These are phyloP conservation scores for Resseliella maxima DNA, from an alignment of 2,888 invertebrate species.

Conservation along the genomic window DNA sequence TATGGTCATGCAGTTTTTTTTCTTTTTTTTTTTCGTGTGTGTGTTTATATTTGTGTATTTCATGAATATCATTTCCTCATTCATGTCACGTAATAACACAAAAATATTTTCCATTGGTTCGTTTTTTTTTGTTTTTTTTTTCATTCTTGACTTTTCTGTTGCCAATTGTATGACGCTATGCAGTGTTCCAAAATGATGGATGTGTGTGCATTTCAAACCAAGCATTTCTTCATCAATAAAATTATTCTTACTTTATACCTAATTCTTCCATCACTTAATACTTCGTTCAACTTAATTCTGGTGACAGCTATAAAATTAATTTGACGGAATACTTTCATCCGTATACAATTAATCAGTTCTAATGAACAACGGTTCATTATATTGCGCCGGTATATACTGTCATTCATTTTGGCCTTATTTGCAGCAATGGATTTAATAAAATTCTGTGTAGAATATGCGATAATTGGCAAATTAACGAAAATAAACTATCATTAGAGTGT, in stretches of 20 bases:
- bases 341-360: conserved; percentile 4
- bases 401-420: not conserved
- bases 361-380: not conserved
- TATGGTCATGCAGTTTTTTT: conserved; percentile 13
- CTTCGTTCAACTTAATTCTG: not conserved
- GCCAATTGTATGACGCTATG: not conserved
- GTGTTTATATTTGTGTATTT: not conserved
- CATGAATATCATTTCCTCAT: not conserved
- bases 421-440: not conserved
- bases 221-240: not conserved
- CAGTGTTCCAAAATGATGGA: not conserved
- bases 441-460: not conserved
- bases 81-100: not conserved
- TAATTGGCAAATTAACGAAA: conserved; percentile 39
- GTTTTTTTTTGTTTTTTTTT: not conserved
- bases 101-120: not conserved
- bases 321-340: not conserved
- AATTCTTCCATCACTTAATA: too few relatives aligned
- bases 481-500: not conserved
- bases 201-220: not conserved
- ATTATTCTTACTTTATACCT: not conserved
- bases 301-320: conserved; percentile 3
- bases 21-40: too few relatives aligned
- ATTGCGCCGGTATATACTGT: too few relatives aligned
- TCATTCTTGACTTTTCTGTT: not conserved